Evolutionary conservation across 2,797 vertebrate genomes (phyloP), one percentile per base, ranked within the genome.

Genomic region (Meda fulgida): DNA sequence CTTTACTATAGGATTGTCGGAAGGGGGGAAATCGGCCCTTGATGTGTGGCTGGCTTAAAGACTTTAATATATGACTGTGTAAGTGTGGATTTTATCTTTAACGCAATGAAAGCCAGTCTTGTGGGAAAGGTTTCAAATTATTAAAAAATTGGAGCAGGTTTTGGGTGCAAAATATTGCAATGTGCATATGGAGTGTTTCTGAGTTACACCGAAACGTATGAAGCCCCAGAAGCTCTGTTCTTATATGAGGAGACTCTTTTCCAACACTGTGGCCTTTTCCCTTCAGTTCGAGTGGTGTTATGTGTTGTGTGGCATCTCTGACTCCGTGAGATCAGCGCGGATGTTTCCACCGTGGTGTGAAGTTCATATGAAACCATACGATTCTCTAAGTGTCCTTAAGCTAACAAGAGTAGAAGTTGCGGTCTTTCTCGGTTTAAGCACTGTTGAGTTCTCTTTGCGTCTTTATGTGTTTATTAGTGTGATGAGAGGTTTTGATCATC

Each of bases 301-400:
- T 43, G 10, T 43, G 40, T 40, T 40, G 40, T 43, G 40, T 43
- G 40, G 14, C 43, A 5, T 13, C 4, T 16, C 13, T 14, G 13
- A 31, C 46, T 80, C 29, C 40, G 18, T 14, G 43, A 36, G 1
- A 6, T 36, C 36, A 36, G 36, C 36, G 36, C 5, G 36, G 34
- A 34, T 34, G 34, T 34, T 36, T 5, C 4, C 36, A 31, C 31
- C 31, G 31, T 31, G 7, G 90, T 89, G 83, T 92, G 93, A 80
- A 91, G 89, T 93, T 92, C 84, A 89, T 91, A 91, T 92, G 55
- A 93, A 93, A 93, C 89, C 87, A 93, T 92, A 93, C 93, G 93
- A 94, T 92, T 92, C 31, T 94, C 93, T 92, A 96, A 96, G 95
- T 96, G 95, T 95, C 95, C 95, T 96, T 96, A 96, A 84, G 84